Base-by-base conservation (phyloP, 2,113 vertebrate species). In the Chlamydotis undulata region DNA sequence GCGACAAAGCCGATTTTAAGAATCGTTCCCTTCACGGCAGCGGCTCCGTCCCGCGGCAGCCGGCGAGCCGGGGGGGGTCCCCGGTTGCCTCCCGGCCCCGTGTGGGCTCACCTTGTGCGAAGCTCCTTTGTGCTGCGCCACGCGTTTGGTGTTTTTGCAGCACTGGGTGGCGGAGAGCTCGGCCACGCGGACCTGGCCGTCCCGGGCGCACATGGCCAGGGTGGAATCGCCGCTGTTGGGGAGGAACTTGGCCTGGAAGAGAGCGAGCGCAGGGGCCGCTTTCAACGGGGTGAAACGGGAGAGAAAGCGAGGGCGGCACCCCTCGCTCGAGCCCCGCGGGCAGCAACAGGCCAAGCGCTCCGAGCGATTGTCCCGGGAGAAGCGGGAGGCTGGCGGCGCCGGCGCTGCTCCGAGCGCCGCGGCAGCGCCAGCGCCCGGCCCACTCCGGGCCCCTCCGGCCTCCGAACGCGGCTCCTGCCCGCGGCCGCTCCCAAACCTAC, bases 141-240 rank as follows among this genome's bases (percentile, higher is more conserved):
- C 99, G 7, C 99, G 97, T 85, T 99, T 99, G 60, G 99, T 99
- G 97, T 98, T 99, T 96, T 99, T 99, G 98, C 99, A 99, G 96
- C 99, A 99, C 90, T 99, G 99, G 2, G 99, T 99, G 93, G 99
- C 99, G 0, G 99, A 99, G 17, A 99, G 98, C 94, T 99, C 99
- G 0, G 99, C 99, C 60, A 99, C 98, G 1, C 99, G 96, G 91
- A 99, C 99, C 97, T 99, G 99, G 55, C 99, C 99, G 1, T 99
- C 99, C 6, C 99, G 98, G 39, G 99, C 99, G 25, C 99, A 99
- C 99, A 99, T 99, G 70, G 99, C 99, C 96, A 99, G 95, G 6
- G 99, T 99, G 33, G 99, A 99, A 96, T 99, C 99, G 1, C 99
- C 99, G 0, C 99, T 99, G 97, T 99, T 99, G 68, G 99, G 99